Percentiles rank a stretch among this genome's conserved stretches.
These are phyloP conservation scores for Illadopsis cleaveri DNA, from an alignment of 2,113 vertebrate genomes.

Conservation along the genomic window DNA sequence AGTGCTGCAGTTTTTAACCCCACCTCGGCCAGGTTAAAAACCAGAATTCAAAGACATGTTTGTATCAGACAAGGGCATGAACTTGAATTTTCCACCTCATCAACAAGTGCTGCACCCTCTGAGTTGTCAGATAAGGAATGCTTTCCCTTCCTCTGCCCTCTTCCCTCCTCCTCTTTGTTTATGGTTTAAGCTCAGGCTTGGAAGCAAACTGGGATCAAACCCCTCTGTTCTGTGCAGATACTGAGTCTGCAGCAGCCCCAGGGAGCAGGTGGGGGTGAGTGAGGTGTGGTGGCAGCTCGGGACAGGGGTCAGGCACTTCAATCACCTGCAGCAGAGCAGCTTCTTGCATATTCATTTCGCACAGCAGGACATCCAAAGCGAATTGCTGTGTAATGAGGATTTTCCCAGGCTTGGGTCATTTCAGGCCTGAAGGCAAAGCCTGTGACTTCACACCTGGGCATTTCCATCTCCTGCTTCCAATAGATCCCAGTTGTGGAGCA, in stretches of 20 bases:
- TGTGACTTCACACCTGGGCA: background rate
- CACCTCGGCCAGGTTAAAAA: background rate
- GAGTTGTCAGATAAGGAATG: background rate
- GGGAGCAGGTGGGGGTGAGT: background rate
- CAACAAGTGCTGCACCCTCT: background rate
- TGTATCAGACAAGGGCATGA: background rate
- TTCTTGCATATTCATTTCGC: background rate
- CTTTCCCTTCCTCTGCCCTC: background rate
- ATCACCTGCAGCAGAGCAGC: background rate
- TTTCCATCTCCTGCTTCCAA: background rate
- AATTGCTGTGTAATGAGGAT: background rate
- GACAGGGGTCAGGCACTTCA: background rate
- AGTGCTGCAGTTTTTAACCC: background rate
- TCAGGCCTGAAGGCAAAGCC: background rate
- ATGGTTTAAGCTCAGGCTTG: background rate
- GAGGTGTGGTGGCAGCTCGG: background rate
- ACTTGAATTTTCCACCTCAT: background rate
- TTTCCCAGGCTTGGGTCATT: background rate
- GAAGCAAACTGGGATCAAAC: background rate
- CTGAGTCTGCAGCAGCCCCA: background rate
- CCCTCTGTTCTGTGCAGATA: background rate
- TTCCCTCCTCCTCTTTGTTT: background rate
- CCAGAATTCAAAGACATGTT: background rate
- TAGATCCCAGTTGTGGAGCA: accelerated
- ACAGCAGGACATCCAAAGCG: background rate